A percentile compares a stretch with the other conserved stretches of the same genome.
Evolutionary conservation across 2,113 vertebrate species (phyloP).

Genomic region (Conger conger): DNA sequence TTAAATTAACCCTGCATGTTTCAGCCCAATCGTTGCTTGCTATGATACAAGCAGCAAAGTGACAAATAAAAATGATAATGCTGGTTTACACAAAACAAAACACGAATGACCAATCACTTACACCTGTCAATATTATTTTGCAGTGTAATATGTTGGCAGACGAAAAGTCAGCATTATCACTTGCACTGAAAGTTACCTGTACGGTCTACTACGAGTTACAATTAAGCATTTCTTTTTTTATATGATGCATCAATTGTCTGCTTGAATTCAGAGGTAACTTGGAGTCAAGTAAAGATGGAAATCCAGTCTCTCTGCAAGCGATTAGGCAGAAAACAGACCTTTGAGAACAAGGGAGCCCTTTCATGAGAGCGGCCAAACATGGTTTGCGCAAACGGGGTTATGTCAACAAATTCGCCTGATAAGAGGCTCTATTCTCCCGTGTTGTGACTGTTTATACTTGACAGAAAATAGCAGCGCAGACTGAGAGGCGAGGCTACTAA

Average conservation of each 20-base stretch:
- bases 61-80: no score
- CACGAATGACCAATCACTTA: no score
- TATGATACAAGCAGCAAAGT: no score
- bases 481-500: conserved; percentile 6
- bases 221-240: not conserved
- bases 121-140: no score
- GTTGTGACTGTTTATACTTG: conserved; percentile 44
- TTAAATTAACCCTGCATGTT: no score
- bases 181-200: no score
- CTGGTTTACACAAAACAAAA: no score
- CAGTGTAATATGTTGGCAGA: no score
- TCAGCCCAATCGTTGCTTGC: no score
- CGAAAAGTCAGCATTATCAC: no score
- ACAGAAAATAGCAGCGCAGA: conserved; percentile 45
- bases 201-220: not conserved
- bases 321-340: not conserved
- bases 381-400: conserved; percentile 22
- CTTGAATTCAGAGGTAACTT: not conserved
- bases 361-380: conserved; percentile 40
- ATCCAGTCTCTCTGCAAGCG: not conserved
- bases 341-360: conserved; percentile 17
- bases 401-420: conserved; percentile 38
- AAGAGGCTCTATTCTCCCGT: conserved; percentile 27
- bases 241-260: not conserved
- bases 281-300: not conserved